These are phyloP conservation scores for Lasioglossum marginatum DNA, from an alignment of 2,888 invertebrate species.

Conservation along the genomic window DNA sequence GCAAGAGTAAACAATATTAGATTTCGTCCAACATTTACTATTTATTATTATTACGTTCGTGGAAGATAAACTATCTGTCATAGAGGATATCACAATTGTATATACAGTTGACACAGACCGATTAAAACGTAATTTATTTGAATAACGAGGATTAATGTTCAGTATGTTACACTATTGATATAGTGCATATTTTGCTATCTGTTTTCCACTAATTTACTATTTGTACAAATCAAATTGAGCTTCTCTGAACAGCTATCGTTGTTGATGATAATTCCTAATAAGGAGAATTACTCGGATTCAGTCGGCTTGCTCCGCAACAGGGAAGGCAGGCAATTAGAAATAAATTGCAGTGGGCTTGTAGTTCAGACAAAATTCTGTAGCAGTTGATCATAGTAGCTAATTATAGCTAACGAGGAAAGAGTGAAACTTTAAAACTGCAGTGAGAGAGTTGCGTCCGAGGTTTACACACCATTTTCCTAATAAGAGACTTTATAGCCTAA, in stretches of 20 bases:
- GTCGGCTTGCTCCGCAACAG: neutral
- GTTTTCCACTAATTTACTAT: neutral
- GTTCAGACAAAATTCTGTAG: neutral
- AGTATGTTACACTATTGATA: too few relatives aligned
- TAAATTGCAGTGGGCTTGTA: neutral
- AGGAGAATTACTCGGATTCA: neutral
- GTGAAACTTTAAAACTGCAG: neutral
- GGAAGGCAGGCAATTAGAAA: neutral
- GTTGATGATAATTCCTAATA: neutral
- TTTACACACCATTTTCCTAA: neutral
- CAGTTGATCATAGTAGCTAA: neutral
- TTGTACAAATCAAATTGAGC: neutral
- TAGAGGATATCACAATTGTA: too few relatives aligned
- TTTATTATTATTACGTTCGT: neutral
- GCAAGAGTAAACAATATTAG: neutral
- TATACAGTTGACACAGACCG: too few relatives aligned
- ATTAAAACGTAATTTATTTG: too few relatives aligned
- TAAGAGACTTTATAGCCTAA: neutral
- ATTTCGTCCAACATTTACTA: neutral
- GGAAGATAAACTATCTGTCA: neutral
- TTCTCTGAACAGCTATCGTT: neutral
- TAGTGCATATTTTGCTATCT: neutral
- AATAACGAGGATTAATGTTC: too few relatives aligned
- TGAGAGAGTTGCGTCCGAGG: neutral
- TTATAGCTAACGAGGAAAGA: conserved; percentile 7